Conservation (phyloP, 1,140 invertebrate species). For the Conopomorpha cramerella region DNA sequence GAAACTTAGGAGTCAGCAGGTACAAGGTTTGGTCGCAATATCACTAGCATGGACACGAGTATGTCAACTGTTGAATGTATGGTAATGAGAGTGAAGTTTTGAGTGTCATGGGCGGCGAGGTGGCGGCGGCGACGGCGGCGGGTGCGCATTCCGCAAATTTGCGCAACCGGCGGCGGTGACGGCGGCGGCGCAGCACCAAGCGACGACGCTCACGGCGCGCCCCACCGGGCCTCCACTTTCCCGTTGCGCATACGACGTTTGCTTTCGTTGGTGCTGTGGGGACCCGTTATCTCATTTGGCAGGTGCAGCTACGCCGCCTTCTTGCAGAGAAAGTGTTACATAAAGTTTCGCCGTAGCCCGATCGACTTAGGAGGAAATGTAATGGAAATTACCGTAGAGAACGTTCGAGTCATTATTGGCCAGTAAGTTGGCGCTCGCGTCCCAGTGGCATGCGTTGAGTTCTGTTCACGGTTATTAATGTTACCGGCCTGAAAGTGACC, state of each 20-base stretch:
- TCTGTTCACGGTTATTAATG: too few species aligned
- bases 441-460: too few species aligned
- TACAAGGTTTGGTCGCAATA: too few species aligned
- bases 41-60: too few species aligned
- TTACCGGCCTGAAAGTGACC: too few species aligned
- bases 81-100: conserved; percentile 28
- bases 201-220: conserved; percentile 1
- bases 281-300: conserved; percentile 48
- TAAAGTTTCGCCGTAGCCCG: conserved; percentile 9
- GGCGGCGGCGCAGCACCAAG: too few species aligned
- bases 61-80: too few species aligned
- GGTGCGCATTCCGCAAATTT: conserved; percentile 32
- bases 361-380: too few species aligned
- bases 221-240: conserved; percentile 34
- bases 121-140: not conserved
- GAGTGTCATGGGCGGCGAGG: conserved; percentile 17
- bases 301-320: conserved; percentile 33
- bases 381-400: too few species aligned
- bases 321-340: conserved; percentile 45
- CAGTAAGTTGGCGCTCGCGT: too few species aligned
- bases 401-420: too few species aligned
- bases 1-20: too few species aligned
- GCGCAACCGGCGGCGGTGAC: conserved; percentile 40
- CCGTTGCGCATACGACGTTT: conserved; percentile 38
- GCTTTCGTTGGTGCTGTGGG: conserved; percentile 39